Percentiles rank a stretch among this genome's conserved stretches.
These are phyloP conservation scores for Nothoprocta pentlandii DNA, from an alignment of 2,113 vertebrate species.

Conservation along the genomic window DNA sequence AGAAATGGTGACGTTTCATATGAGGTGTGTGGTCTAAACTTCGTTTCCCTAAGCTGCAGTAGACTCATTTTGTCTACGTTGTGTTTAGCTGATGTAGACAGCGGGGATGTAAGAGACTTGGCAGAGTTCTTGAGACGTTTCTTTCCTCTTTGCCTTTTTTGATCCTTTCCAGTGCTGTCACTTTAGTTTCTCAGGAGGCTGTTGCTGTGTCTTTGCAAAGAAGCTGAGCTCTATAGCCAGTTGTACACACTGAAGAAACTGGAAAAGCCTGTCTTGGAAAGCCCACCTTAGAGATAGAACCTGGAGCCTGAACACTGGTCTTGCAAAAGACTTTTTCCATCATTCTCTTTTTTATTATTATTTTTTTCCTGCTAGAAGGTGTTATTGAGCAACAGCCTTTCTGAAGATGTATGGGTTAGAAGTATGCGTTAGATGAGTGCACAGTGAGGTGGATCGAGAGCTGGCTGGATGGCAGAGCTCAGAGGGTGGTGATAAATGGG, in stretches of 20 bases:
- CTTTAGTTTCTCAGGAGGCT: neutral
- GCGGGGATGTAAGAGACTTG: neutral
- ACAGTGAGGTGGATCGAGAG: no score
- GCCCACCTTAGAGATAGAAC: neutral
- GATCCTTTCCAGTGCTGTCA: neutral
- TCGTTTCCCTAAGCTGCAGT: neutral
- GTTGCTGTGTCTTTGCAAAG: neutral
- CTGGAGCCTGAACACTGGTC: neutral
- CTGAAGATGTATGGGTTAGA: neutral
- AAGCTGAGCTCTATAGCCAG: neutral
- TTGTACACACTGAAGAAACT: neutral
- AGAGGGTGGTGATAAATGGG: no score
- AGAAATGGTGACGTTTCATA: neutral
- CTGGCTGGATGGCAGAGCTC: no score
- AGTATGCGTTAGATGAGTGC: no score
- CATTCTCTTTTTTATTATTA: neutral
- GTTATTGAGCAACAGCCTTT: neutral
- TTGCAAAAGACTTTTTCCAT: neutral
- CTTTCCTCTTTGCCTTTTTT: neutral
- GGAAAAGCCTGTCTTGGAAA: neutral
- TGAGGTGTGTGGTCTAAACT: neutral
- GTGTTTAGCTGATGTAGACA: neutral
- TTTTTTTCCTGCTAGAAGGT: neutral
- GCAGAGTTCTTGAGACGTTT: neutral
- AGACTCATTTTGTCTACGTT: neutral